Evolutionary conservation across 2,797 vertebrate genomes (phyloP).

Genomic region (Garrulus glandarius): DNA sequence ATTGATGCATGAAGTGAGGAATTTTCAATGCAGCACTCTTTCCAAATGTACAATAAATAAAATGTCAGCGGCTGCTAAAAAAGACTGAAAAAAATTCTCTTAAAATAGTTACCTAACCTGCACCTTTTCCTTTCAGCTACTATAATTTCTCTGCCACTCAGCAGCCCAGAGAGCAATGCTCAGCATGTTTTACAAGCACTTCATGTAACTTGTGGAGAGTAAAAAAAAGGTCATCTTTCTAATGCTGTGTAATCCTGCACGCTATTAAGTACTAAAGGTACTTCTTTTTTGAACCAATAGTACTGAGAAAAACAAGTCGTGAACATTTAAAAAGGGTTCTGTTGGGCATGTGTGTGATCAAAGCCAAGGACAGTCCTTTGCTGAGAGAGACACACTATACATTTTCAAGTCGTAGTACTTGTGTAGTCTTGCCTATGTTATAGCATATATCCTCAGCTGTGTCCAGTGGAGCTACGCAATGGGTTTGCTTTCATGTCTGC

Average conservation of each 20-base stretch:
- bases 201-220: not conserved
- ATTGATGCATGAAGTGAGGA: not conserved
- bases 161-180: conserved; percentile 18
- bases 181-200: conserved; percentile 45
- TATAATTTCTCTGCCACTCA: conserved; percentile 51
- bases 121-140: conserved; percentile 36
- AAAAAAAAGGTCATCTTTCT: conserved; percentile 47
- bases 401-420: not conserved
- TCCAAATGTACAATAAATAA: not conserved
- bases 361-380: not conserved
- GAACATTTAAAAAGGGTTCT: not conserved
- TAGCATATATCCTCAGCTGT: not conserved
- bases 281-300: not conserved
- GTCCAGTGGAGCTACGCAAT: not conserved
- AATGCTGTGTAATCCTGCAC: not conserved
- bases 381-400: not conserved
- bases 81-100: not conserved
- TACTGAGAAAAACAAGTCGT: not conserved
- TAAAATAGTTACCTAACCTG: conserved; percentile 43
- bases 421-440: not conserved
- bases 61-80: not conserved
- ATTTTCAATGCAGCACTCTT: not conserved
- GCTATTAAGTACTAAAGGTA: not conserved
- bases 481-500: not conserved
- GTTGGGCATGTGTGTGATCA: not conserved